Percentiles rank a stretch among this genome's conserved stretches.
Conservation (phyloP, 2,888 invertebrate species). For the Terebella lapidaria region DNA sequence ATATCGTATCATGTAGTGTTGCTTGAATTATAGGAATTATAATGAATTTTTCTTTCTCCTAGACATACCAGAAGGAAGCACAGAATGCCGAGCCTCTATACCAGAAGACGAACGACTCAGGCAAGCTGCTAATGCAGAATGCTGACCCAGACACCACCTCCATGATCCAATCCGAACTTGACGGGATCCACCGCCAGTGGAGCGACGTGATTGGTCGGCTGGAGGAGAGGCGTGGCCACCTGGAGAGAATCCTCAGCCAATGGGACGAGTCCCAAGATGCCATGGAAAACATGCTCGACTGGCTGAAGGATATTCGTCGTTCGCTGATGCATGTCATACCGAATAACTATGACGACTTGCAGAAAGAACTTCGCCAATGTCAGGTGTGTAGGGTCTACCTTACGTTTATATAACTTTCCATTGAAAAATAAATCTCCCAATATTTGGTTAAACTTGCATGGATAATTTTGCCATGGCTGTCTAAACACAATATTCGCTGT, state of each 20-base stretch:
- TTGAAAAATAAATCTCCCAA: no score
- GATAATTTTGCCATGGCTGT: no score
- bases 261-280: conserved; percentile 46
- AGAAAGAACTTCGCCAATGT: conserved; percentile 39
- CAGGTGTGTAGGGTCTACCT: conserved; percentile 29
- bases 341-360: conserved; percentile 38
- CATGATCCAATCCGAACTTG: conserved; percentile 8
- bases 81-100: conserved; percentile 34
- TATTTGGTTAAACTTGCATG: no score
- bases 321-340: conserved; percentile 34
- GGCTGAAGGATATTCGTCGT: conserved; percentile 40
- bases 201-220: conserved; percentile 23
- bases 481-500: no score
- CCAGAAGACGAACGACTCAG: conserved; percentile 35
- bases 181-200: conserved; percentile 13
- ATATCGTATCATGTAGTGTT: no score
- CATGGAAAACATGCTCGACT: conserved; percentile 41
- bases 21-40: no score
- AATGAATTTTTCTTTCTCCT: background rate
- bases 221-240: conserved; percentile 30
- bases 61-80: conserved; percentile 15
- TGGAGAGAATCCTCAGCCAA: conserved; percentile 23
- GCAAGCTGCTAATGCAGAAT: conserved; percentile 32
- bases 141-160: conserved; percentile 29
- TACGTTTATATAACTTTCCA: background rate